Evolutionary conservation across 2,797 vertebrate species (phyloP).

Genomic region (Fistularia tabacaria): DNA sequence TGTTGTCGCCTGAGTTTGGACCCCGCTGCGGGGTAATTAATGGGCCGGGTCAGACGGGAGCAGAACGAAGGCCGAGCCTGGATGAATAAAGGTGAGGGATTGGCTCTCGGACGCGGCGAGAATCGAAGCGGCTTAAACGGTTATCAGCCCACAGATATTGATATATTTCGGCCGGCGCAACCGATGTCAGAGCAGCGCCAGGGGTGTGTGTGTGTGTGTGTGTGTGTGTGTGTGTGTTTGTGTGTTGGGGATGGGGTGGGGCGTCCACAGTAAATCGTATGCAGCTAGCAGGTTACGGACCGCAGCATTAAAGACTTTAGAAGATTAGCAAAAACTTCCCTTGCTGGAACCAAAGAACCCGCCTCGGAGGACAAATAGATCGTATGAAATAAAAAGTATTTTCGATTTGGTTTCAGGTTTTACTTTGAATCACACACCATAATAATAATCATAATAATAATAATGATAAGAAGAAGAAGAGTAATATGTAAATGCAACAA

Average conservation of each 20-base stretch:
- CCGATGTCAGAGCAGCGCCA: conserved; percentile 35
- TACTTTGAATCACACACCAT: too few relatives aligned
- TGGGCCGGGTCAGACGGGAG: conserved; percentile 52
- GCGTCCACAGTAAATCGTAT: too few relatives aligned
- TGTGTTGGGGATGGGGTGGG: too few relatives aligned
- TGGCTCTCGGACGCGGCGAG: conserved; percentile 49
- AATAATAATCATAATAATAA: too few relatives aligned
- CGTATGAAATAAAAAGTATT: too few relatives aligned
- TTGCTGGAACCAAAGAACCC: too few relatives aligned
- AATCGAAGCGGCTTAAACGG: conserved; percentile 70
- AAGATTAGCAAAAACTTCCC: conserved; percentile 10
- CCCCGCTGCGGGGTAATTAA: conserved; percentile 69
- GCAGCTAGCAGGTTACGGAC: conserved; percentile 7
- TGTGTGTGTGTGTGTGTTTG: too few relatives aligned
- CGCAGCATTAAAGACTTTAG: conserved; percentile 14
- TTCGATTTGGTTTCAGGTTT: too few relatives aligned
- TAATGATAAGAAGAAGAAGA: too few relatives aligned
- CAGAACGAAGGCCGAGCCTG: conserved; percentile 55
- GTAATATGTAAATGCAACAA: too few relatives aligned
- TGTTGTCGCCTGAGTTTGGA: conserved; percentile 44
- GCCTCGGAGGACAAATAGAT: too few relatives aligned
- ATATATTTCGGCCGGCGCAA: conserved; percentile 62
- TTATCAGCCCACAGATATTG: conserved; percentile 67
- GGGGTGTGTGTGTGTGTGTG: too few relatives aligned
- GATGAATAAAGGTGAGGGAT: conserved; percentile 72